Conservation (phyloP, 1,140 invertebrate genomes). For the Phymorhynchus buccinoides region DNA sequence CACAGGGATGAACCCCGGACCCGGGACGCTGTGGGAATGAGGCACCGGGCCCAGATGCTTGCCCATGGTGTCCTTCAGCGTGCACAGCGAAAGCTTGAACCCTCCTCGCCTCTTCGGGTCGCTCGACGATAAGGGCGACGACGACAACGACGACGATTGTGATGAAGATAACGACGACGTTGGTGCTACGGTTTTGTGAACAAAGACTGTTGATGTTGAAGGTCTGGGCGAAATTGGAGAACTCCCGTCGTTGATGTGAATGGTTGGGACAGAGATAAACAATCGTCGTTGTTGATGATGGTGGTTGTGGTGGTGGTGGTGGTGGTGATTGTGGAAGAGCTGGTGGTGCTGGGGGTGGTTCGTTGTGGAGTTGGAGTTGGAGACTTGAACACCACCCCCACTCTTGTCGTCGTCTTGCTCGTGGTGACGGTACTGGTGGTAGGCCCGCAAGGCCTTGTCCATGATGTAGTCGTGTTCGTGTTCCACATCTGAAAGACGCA, state of each 20-base stretch:
- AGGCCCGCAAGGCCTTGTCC: slow-evolving; percentile 58
- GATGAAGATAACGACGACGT: no score
- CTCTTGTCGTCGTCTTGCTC: slow-evolving; percentile 48
- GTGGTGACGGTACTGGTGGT: slow-evolving; percentile 51
- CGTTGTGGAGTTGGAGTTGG: no score
- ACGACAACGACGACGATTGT: neutral
- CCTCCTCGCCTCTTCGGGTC: neutral
- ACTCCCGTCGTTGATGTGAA: neutral
- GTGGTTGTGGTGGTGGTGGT: neutral
- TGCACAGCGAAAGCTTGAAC: slow-evolving; percentile 43
- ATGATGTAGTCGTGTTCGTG: slow-evolving; percentile 64
- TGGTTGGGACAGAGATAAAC: neutral
- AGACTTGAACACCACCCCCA: no score
- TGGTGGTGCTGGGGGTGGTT: neutral
- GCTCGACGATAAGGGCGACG: neutral
- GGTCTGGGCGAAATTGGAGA: neutral
- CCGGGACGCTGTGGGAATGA: slow-evolving; percentile 35
- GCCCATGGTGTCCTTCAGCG: slow-evolving; percentile 47
- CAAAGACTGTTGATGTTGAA: neutral
- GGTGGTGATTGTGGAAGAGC: neutral
- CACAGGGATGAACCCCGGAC: neutral
- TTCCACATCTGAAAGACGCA: slow-evolving; percentile 58
- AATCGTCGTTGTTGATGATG: neutral
- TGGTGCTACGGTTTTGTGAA: neutral
- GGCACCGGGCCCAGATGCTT: slow-evolving; percentile 30